phyloP scores from a whole-genome alignment of 2,797 vertebrate genomes.

The Babyrousa celebensis region DNA sequence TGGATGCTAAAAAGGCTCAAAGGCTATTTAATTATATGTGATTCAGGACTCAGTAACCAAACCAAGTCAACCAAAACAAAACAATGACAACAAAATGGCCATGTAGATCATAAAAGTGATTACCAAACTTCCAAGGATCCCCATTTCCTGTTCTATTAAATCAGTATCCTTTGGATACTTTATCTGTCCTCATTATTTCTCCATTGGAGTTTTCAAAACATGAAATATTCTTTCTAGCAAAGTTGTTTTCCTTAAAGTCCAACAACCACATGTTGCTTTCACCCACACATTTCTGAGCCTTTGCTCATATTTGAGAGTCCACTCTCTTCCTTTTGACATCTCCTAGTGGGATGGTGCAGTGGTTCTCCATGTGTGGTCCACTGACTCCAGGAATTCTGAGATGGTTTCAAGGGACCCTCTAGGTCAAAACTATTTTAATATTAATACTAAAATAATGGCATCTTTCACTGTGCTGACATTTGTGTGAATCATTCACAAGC shows the following conservation, averaged over 20 bases:
- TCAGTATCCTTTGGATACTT: not conserved
- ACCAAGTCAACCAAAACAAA: not conserved
- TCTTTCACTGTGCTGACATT: not conserved
- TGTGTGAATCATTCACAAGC: not conserved
- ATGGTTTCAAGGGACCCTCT: not conserved
- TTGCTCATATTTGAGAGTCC: not conserved
- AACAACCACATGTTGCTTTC: not conserved
- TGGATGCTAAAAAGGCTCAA: not conserved
- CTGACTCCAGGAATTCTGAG: not conserved
- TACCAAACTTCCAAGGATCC: not conserved
- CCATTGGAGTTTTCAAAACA: not conserved
- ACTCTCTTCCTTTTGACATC: not conserved
- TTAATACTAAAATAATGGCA: not conserved
- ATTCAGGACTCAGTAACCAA: not conserved
- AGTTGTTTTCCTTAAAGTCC: constrained; percentile 7
- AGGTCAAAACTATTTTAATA: constrained; percentile 10
- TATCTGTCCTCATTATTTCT: not conserved
- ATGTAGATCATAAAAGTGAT: not conserved
- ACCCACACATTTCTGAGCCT: not conserved
- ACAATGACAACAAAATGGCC: not conserved
- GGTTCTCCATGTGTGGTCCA: not conserved
- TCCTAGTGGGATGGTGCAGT: not conserved
- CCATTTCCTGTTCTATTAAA: not conserved
- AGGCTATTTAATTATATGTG: not conserved
- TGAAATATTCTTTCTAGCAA: not conserved